These are phyloP conservation scores for Amphibalanus amphitrite DNA, from an alignment of 1,140 invertebrate species.

Conservation along the genomic window DNA sequence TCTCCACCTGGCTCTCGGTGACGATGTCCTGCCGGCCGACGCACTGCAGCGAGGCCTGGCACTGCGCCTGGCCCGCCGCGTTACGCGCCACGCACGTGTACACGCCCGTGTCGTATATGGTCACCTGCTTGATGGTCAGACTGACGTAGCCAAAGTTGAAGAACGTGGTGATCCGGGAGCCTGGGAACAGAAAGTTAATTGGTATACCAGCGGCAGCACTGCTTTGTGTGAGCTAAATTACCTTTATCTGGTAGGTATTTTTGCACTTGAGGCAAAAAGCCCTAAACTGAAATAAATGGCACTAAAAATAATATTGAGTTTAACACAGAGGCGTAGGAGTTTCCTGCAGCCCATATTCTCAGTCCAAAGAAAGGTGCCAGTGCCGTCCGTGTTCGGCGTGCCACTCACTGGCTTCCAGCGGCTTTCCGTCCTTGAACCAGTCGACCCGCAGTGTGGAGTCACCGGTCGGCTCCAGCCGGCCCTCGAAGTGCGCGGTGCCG, in stretches of 20 bases:
- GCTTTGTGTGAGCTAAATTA: neutral
- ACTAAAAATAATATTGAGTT: too few relatives aligned
- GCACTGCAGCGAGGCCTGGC: conserved; percentile 70
- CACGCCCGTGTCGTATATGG: conserved; percentile 71
- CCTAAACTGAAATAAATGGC: neutral
- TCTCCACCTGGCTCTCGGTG: conserved; percentile 67
- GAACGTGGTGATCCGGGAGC: conserved; percentile 79
- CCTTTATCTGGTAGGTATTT: neutral
- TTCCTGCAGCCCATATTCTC: too few relatives aligned
- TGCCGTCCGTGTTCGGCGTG: too few relatives aligned
- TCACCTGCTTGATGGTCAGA: conserved; percentile 83
- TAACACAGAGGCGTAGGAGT: too few relatives aligned
- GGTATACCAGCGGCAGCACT: too few relatives aligned
- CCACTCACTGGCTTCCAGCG: conserved; percentile 61
- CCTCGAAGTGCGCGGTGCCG: conserved; percentile 89
- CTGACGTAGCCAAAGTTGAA: conserved; percentile 95
- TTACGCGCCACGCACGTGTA: conserved; percentile 83
- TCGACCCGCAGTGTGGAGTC: conserved; percentile 81
- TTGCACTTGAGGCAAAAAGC: neutral
- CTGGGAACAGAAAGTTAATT: conserved; percentile 20
- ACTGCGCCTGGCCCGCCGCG: conserved; percentile 66
- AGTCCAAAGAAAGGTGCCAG: too few relatives aligned
- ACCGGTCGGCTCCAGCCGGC: conserved; percentile 76
- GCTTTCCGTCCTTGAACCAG: conserved; percentile 85
- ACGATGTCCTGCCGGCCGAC: conserved; percentile 68